phyloP scores from a whole-genome alignment of 1,140 invertebrate species.

The Stegodyphus dumicola region DNA sequence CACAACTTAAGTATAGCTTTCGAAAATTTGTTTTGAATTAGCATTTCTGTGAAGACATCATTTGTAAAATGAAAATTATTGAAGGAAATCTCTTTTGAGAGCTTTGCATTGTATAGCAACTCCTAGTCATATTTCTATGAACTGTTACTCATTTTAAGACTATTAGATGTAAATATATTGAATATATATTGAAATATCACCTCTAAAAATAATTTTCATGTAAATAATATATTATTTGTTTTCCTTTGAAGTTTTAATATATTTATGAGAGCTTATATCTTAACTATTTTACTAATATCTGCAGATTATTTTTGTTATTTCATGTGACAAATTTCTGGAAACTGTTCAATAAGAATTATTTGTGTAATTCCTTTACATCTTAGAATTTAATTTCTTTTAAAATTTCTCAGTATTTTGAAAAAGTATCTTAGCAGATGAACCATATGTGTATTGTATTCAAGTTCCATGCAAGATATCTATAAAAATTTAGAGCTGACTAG shows the following conservation, averaged over 20 bases:
- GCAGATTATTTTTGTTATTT: constrained; percentile 38
- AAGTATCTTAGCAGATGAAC: too few species aligned
- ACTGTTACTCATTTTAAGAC: neutral
- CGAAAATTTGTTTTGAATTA: too few species aligned
- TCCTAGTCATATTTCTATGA: too few species aligned
- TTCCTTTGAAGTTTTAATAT: constrained; percentile 25
- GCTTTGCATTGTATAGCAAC: too few species aligned
- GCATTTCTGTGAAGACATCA: too few species aligned
- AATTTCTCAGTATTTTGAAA: too few species aligned
- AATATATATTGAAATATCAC: neutral
- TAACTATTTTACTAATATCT: constrained; percentile 14
- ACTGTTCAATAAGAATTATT: constrained; percentile 19
- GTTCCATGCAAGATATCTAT: too few species aligned
- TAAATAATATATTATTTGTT: constrained; percentile 3
- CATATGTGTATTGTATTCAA: too few species aligned
- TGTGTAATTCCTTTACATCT: constrained; percentile 30
- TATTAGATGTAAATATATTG: constrained; percentile 5
- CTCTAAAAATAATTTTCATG: neutral
- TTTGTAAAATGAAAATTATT: too few species aligned
- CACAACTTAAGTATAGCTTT: too few species aligned
- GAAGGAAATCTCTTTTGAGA: too few species aligned
- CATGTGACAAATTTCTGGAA: constrained; percentile 38
- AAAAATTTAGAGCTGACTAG: too few species aligned
- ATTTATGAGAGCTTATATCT: constrained; percentile 47
- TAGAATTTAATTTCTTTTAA: neutral